Percentiles rank a stretch among this genome's conserved stretches.
These are phyloP conservation scores for Pica pica DNA, from an alignment of 2,113 vertebrate genomes.

Conservation along the genomic window DNA sequence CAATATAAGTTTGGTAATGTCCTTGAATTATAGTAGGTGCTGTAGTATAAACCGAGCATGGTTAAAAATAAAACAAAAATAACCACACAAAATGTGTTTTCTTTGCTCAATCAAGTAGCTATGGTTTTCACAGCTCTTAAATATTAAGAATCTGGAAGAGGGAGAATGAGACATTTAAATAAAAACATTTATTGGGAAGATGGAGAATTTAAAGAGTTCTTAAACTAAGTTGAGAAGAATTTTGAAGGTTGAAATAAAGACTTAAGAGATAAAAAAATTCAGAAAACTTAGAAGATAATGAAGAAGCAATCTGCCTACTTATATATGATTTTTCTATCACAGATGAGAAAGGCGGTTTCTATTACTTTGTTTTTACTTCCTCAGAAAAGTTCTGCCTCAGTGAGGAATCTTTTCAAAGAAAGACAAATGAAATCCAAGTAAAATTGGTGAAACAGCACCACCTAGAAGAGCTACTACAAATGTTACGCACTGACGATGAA, in stretches of 20 bases:
- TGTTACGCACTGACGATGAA: background rate
- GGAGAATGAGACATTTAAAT: background rate
- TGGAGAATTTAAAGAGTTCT: background rate
- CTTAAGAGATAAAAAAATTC: background rate
- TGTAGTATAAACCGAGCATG: background rate
- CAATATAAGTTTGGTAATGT: background rate
- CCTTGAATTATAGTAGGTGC: background rate
- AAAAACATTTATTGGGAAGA: background rate
- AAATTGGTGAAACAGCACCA: background rate
- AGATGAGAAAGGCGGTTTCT: background rate
- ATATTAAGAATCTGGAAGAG: background rate
- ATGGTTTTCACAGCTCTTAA: background rate
- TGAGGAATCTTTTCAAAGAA: background rate
- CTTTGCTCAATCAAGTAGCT: background rate
- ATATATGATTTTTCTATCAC: background rate
- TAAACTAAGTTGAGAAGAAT: background rate
- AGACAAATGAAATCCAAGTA: background rate
- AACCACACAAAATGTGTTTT: fast-evolving
- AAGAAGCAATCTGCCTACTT: background rate
- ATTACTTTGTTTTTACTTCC: background rate
- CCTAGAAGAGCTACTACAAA: background rate
- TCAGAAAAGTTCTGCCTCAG: fast-evolving
- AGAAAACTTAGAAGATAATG: background rate
- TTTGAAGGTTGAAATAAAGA: background rate
- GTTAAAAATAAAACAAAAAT: background rate